These are phyloP conservation scores for Stenichneumon culpator DNA, from an alignment of 2,888 invertebrate species.

Conservation along the genomic window DNA sequence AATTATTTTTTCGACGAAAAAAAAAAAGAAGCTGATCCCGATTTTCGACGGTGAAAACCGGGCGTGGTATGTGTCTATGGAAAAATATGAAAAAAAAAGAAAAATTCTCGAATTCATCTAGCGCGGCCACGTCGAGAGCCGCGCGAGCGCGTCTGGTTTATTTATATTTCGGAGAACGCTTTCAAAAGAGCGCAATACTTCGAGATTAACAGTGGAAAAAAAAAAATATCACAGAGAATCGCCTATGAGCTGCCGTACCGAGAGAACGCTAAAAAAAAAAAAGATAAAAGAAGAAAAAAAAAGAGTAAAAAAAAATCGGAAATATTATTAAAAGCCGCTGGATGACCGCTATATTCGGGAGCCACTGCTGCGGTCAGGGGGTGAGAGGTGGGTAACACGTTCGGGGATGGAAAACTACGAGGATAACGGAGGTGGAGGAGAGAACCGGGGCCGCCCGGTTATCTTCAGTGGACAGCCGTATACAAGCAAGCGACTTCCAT, in stretches of 20 bases:
- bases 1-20: not conserved
- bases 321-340: constrained; percentile 82
- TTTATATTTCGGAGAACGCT: constrained; percentile 83
- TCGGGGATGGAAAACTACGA: constrained; percentile 29
- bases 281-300: constrained; percentile 50
- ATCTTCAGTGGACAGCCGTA: constrained; percentile 77
- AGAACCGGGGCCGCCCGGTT: constrained; percentile 70
- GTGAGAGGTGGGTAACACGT: constrained; percentile 52
- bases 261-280: constrained; percentile 60
- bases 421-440: constrained; percentile 44
- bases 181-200: constrained; percentile 83
- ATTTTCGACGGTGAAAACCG: constrained; percentile 27
- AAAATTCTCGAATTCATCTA: constrained; percentile 58
- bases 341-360: constrained; percentile 70
- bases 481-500: constrained; percentile 72
- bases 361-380: constrained; percentile 60
- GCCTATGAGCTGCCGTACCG: constrained; percentile 76
- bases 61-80: not conserved
- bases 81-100: constrained; percentile 58
- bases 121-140: constrained; percentile 23
- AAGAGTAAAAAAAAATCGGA: constrained; percentile 72
- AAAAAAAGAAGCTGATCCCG: constrained; percentile 24
- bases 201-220: constrained; percentile 78
- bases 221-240: constrained; percentile 76
- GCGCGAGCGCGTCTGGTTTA: constrained; percentile 73